Evolutionary conservation across 2,797 vertebrate genomes (phyloP), one percentile per base, ranked within the genome.

Genomic region (Smutsia temminckii): DNA sequence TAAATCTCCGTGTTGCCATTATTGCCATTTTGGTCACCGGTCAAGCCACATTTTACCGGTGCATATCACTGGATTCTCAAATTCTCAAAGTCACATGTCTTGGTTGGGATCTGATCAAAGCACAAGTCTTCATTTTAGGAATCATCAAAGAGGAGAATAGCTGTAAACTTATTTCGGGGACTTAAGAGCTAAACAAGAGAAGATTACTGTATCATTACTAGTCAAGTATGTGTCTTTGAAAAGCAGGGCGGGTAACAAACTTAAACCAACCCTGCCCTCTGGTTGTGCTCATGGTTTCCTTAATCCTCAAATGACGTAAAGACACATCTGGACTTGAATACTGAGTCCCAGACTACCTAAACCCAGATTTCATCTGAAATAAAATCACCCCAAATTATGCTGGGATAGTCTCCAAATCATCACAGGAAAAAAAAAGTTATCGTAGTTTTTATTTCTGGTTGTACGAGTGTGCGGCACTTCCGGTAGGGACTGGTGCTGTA

Each of bases 171-270:
- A 8, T 16, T 4, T 0, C 46, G 34, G 13, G 13, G 18, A 53
- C 32, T 84, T 29, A 37, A 42, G 72, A 74, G 23, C 27, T 37
- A 25, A 16, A 18, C 5, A 11, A 32, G 55, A 94, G 46, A 69
- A 27, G 11, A 13, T 10, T 6, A 8, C 4, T 72, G 27, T 6
- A 7, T 11, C 4, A 9, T 42, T 16, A 0, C 11, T 8, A 29
- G 57, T 57, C 17, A 75, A 87, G 11, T 6, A 34, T n/a, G n/a
- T 0, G 0, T 37, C n/a, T 89, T 51, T 25, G 53, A 63, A 49
- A 90, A 40, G 25, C 57, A 71, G 40, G 0, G 5, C 8, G 14
- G 13, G 13, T 59, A 16, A 8, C 0, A 11, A 42, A 51, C 32
- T 6, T n/a, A 32, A 46, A 32, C 2, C 37, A 9, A 25, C 13